A percentile compares a stretch with the other conserved stretches of the same genome.
phyloP scores from a whole-genome alignment of 2,888 invertebrate species.

The Adelognathus sp. region DNA sequence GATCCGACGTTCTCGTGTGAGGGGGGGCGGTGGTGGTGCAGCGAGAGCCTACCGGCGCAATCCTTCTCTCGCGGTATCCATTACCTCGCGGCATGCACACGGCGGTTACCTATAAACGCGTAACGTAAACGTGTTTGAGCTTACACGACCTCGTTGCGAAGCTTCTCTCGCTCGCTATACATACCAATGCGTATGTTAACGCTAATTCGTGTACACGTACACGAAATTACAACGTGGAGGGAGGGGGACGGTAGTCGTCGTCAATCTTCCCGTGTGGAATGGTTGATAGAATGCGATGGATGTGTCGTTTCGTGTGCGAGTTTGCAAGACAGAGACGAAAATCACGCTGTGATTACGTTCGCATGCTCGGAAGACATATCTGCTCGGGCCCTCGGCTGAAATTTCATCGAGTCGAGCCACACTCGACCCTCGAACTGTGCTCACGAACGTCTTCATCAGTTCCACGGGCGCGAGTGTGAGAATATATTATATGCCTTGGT shows the following conservation, averaged over 20 bases:
- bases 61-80: slow-evolving; percentile 36
- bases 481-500: slow-evolving; percentile 19
- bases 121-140: slow-evolving; percentile 43
- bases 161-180: slow-evolving; percentile 46
- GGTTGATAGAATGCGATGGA: slow-evolving; percentile 38
- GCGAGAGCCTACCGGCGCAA: slow-evolving; percentile 26
- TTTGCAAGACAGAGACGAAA: slow-evolving; percentile 44
- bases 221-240: slow-evolving; percentile 51
- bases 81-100: too few species aligned
- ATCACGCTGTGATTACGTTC: slow-evolving; percentile 71
- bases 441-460: slow-evolving; percentile 32
- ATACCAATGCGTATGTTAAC: slow-evolving; percentile 55
- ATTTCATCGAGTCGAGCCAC: slow-evolving; percentile 64
- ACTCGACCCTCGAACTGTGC: slow-evolving; percentile 55
- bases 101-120: not conserved
- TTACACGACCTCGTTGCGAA: slow-evolving; percentile 45
- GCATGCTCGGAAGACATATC: slow-evolving; percentile 80
- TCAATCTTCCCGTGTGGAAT: slow-evolving; percentile 12
- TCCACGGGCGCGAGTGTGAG: not conserved
- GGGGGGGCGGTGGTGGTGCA: not conserved
- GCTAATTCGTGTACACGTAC: slow-evolving; percentile 54
- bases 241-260: too few species aligned
- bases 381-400: slow-evolving; percentile 71
- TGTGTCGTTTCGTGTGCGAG: slow-evolving; percentile 26
- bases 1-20: slow-evolving; percentile 37